Conservation (phyloP, 2,888 invertebrate genomes). For the Seladonia tumulorum region DNA sequence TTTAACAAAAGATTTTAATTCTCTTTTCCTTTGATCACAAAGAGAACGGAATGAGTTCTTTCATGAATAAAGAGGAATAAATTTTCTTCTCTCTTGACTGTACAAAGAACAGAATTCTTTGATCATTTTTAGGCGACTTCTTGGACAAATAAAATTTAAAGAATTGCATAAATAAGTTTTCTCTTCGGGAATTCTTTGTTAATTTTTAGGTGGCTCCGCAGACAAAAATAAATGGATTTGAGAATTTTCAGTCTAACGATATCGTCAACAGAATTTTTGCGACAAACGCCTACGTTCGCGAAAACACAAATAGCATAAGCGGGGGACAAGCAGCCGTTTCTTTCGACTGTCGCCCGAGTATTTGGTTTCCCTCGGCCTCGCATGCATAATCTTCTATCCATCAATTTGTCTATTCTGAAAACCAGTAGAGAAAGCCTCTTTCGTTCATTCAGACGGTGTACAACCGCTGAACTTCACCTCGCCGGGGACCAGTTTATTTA, state of each 20-base stretch:
- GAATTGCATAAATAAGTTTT: no score
- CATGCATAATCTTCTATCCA: neutral
- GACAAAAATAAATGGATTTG: constrained; percentile 46
- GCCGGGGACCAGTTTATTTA: constrained; percentile 20
- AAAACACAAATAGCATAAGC: constrained; percentile 51
- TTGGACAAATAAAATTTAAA: no score
- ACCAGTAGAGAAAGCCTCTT: constrained; percentile 32
- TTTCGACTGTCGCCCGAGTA: neutral
- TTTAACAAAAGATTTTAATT: neutral
- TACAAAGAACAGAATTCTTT: no score
- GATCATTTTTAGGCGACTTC: no score
- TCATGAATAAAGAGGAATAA: neutral
- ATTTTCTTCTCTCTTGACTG: no score
- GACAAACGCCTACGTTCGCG: constrained; percentile 69
- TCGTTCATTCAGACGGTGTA: constrained; percentile 11
- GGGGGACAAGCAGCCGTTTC: constrained; percentile 1
- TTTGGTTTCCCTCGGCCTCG: constrained; percentile 9
- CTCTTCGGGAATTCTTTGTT: no score
- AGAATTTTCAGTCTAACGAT: constrained; percentile 68
- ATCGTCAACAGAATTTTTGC: constrained; percentile 75
- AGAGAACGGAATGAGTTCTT: neutral
- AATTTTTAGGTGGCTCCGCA: neutral
- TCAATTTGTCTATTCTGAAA: constrained; percentile 35
- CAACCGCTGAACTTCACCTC: constrained; percentile 21
- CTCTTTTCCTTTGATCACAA: neutral